Evolutionary conservation across 2,113 vertebrate genomes (phyloP).

Genomic region (Mirounga angustirostris): DNA sequence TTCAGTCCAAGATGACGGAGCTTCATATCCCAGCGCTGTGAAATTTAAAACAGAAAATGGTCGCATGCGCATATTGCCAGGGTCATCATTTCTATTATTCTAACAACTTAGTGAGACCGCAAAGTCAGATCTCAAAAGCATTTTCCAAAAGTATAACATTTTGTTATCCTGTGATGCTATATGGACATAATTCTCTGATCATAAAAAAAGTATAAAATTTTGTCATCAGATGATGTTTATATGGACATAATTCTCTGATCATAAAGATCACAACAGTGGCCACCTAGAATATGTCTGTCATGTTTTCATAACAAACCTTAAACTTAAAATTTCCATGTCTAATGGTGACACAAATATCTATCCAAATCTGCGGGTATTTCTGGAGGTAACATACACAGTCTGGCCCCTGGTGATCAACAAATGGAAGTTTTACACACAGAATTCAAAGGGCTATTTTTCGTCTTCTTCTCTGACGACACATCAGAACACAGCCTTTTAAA

Average conservation of each 20-base stretch:
- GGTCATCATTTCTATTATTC: neutral
- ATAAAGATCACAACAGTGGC: neutral
- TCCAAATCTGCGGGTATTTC: neutral
- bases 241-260: neutral
- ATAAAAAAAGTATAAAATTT: neutral
- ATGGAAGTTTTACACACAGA: neutral
- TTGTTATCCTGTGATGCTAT: neutral
- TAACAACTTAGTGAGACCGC: neutral
- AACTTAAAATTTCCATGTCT: neutral
- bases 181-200: neutral
- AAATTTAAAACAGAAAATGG: neutral
- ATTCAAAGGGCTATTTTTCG: constrained; percentile 10
- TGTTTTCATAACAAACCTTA: neutral
- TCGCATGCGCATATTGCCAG: neutral
- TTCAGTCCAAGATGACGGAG: constrained; percentile 87
- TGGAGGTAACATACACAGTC: neutral
- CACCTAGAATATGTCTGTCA: neutral
- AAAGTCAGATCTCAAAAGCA: neutral
- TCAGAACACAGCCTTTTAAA: constrained; percentile 17
- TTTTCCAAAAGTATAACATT: constrained; percentile 16
- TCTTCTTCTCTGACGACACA: neutral
- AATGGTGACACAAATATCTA: neutral
- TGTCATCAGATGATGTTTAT: neutral
- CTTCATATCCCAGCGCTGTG: constrained; percentile 92
- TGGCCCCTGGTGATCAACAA: neutral